Base-by-base conservation (phyloP, 2,888 invertebrate genomes). In the Acronicta leporina region DNA sequence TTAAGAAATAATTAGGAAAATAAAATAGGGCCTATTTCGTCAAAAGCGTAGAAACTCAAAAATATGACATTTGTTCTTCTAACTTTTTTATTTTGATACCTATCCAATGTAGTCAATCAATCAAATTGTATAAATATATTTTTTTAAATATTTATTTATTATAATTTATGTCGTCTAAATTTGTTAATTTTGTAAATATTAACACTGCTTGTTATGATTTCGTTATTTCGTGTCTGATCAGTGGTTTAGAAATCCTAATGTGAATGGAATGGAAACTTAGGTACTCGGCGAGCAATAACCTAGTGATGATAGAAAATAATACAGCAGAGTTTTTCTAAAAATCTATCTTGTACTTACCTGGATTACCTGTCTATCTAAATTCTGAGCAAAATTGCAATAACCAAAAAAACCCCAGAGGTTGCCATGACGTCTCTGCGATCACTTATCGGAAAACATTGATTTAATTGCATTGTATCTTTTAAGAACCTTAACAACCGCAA, bases 231-330 rank as follows among this genome's bases (percentile, higher is more conserved):
- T 48, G 4, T 20, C 20, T 20, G n/a, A 15, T 20, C 46, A 53
- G 25, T 42, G 33, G 16, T 42, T 30, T 14, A 7, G 14, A 33
- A 50, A 47, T 49, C 15, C 9, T n/a, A 8, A 43, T 49, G 62
- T 46, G 25, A 45, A 52, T 33, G 11, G 25, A 45, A 52, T 33
- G 11, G 1, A 13, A 35, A 35, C 35, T 13, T 11, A n/a, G n/a
- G n/a, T n/a, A n/a, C 5, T 38, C 38, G n/a, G 2, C 16, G 4
- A 16, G 33, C 13, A 47, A 5, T 11, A 25, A 3, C 15, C 41
- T 35, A 46, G 15, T 38, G 41, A 52, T 67, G 27, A 27, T 49
- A 53, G 27, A 9, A 42, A 10, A 35, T 43, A 45, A 33, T 33
- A 33, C 4, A 9, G 10, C 1, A 4, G 4, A 11, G 4, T 11